These are phyloP conservation scores for Anorthoa munda DNA, from an alignment of 2,888 invertebrate species.

Conservation along the genomic window DNA sequence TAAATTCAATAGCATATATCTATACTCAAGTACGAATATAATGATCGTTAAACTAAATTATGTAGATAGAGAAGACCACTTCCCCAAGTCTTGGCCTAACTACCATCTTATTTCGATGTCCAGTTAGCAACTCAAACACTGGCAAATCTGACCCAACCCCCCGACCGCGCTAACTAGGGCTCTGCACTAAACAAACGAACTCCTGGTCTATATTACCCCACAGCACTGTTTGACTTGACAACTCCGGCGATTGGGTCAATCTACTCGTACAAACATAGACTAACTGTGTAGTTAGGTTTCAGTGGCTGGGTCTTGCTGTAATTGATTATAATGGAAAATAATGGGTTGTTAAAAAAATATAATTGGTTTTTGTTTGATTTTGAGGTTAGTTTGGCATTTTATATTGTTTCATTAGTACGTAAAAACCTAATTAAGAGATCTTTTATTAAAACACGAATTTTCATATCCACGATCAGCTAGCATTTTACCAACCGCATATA, in stretches of 20 bases:
- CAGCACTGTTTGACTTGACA: constrained; percentile 68
- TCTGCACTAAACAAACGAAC: constrained; percentile 52
- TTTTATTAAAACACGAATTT: too few species aligned
- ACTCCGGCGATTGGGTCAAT: constrained; percentile 61
- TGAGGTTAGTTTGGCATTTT: not conserved
- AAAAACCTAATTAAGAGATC: not conserved
- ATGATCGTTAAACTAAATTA: not conserved
- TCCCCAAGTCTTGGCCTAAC: constrained; percentile 24
- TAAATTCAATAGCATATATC: too few species aligned
- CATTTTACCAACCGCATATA: not conserved
- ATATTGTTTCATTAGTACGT: too few species aligned
- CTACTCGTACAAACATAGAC: constrained; percentile 16
- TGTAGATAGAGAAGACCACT: not conserved
- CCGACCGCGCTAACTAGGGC: constrained; percentile 45
- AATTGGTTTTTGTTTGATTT: not conserved
- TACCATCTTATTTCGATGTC: constrained; percentile 34
- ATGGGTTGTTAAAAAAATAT: constrained; percentile 7
- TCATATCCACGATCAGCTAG: not conserved
- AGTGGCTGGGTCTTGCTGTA: not conserved
- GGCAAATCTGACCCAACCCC: constrained; percentile 10
- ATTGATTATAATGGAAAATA: constrained; percentile 26
- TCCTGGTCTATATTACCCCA: constrained; percentile 48
- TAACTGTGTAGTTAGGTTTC: constrained; percentile 16
- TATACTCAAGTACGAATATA: not conserved
- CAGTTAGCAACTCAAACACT: constrained; percentile 47